Evolutionary conservation across 64 coral and sea anemone genomes (phyloP), one percentile per base, ranked within the genome.

Genomic region (Montipora sp.): DNA sequence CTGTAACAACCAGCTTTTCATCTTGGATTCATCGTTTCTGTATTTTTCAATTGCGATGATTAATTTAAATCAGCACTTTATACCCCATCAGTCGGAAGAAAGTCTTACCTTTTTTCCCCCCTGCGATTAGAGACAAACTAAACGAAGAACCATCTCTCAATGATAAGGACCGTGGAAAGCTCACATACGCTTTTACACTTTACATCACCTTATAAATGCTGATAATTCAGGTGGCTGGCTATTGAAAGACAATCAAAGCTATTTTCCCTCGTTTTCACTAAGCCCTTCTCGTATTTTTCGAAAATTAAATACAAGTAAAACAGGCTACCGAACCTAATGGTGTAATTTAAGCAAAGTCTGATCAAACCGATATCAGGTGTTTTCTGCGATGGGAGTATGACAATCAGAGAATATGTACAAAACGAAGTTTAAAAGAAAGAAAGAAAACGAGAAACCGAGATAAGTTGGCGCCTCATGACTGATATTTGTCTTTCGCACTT

Each of bases 191-290:
- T 51, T n/a, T 18, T 36, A 16, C 2, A 85, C 65, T 85, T 22
- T 85, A 47, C n/a, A 71, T 49, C 65, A 9, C 15, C 8, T 66
- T 45, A 36, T 36, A 36, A 36, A 36, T 36, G 18, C 61, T 85
- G 65, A 21, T 15, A 67, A 43, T 45, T 71, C 16, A 5, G 18
- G 15, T 19, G 45, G 65, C 61, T 19, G 45, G 65, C 61, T 15
- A 71, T 85, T 85, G 82, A 70, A 85, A 72, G 60, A 63, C 65
- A 72, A 85, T 85, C 47, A 85, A 45, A 48, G 61, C 45, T 85
- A 85, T 85, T 70, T 85, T 61, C 36, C 61, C 60, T 85, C 49
- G 82, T 85, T 85, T 85, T 46, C 59, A 65, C 65, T 83, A 83
- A 83, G 59, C 36, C 36, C 36, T 36, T 36, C 36, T 36, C 36